phyloP scores from a whole-genome alignment of 2,113 vertebrate species.

The Montifringilla adamsi region DNA sequence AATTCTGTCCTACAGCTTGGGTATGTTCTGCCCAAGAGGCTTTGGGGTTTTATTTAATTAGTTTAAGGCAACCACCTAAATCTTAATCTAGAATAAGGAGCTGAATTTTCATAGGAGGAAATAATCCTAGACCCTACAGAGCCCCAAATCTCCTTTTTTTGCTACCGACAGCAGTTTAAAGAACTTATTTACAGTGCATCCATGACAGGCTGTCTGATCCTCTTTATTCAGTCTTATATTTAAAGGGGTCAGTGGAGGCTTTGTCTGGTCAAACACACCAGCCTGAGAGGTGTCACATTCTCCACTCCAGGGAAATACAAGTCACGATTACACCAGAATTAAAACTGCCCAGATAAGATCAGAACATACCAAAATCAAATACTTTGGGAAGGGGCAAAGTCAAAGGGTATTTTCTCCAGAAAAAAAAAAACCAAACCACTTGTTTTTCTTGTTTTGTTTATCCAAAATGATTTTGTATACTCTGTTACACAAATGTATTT shows the following conservation, averaged over 20 bases:
- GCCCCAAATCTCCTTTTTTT: neutral
- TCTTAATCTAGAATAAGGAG: constrained; percentile 12
- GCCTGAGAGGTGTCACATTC: constrained; percentile 10
- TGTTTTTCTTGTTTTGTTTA: neutral
- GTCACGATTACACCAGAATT: neutral
- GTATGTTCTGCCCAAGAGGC: neutral
- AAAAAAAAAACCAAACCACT: neutral
- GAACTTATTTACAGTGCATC: constrained; percentile 9
- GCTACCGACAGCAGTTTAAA: constrained; percentile 30
- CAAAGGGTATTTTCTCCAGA: neutral
- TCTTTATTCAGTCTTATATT: constrained; percentile 27
- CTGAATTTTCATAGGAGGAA: neutral
- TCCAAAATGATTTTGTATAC: neutral
- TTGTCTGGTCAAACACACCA: neutral
- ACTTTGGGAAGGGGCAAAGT: neutral
- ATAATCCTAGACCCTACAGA: neutral
- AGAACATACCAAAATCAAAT: neutral
- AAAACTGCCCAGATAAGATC: neutral
- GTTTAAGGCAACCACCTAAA: constrained; percentile 3
- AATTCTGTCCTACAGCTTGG: neutral
- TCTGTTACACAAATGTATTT: neutral
- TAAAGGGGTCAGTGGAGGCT: constrained; percentile 44
- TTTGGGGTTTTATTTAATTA: constrained; percentile 1
- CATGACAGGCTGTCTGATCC: constrained; percentile 53
- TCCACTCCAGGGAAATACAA: constrained; percentile 26